These are phyloP conservation scores for Nesometra sesokonis DNA, from an alignment of 35 echinoderm and acorn worm genomes.

Conservation along the genomic window DNA sequence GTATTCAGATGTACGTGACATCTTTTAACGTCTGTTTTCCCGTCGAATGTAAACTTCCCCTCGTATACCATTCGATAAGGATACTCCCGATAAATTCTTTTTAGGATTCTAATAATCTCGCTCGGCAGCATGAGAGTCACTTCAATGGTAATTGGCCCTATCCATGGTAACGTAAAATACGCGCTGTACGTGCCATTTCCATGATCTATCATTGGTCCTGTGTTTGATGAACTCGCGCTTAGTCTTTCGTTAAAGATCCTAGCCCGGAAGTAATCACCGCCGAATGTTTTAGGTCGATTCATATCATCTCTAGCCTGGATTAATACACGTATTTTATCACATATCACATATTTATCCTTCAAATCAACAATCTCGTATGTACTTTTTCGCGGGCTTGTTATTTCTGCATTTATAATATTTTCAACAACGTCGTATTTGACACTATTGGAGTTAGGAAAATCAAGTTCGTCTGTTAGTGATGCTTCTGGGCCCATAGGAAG, in stretches of 20 bases:
- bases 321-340: neutral
- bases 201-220: constrained; percentile 12
- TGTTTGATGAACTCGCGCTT: constrained; percentile 1
- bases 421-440: too few species aligned
- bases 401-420: neutral
- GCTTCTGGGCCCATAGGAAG: too few species aligned
- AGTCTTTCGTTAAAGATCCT: neutral
- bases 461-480: too few species aligned
- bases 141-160: constrained; percentile 18
- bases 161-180: constrained; percentile 23
- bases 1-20: neutral
- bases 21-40: neutral
- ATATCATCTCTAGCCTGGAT: neutral
- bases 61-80: neutral
- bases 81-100: neutral
- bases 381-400: neutral
- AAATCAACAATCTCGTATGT: neutral
- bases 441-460: too few species aligned
- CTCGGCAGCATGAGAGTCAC: constrained; percentile 12
- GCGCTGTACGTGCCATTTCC: constrained; percentile 26
- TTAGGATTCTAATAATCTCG: constrained; percentile 13
- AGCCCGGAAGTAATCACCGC: neutral
- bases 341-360: neutral
- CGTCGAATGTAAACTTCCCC: neutral
- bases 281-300: neutral